A percentile compares a stretch with the other conserved stretches of the same genome.
These are phyloP conservation scores for Vireo griseus DNA, from an alignment of 2,797 vertebrate species.

Conservation along the genomic window DNA sequence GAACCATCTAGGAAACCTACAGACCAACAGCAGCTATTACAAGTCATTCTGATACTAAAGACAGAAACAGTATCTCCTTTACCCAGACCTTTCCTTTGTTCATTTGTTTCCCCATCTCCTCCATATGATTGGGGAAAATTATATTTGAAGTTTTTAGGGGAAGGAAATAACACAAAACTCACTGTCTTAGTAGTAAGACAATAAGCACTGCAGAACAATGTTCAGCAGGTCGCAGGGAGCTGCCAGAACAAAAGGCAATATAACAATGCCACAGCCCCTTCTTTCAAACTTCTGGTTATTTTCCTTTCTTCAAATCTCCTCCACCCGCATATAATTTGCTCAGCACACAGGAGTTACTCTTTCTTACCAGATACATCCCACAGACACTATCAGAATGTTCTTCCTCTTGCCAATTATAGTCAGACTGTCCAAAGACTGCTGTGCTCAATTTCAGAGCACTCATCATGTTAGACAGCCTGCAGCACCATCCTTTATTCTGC, in stretches of 20 bases:
- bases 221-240: background rate
- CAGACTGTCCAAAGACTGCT: background rate
- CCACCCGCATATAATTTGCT: background rate
- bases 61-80: background rate
- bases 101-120: background rate
- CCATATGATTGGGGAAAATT: rapidly evolving
- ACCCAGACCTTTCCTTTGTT: background rate
- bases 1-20: background rate
- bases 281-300: background rate
- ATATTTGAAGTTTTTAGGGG: background rate
- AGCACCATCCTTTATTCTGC: background rate
- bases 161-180: background rate
- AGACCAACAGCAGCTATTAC: background rate
- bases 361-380: background rate
- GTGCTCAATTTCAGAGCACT: background rate
- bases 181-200: background rate
- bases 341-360: background rate
- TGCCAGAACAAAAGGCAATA: background rate
- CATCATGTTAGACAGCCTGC: background rate
- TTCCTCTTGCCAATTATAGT: background rate
- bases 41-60: background rate
- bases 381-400: background rate
- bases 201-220: background rate
- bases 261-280: background rate
- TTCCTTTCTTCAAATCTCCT: background rate